A percentile compares a stretch with the other conserved stretches of the same genome.
Conservation (phyloP, 2,888 invertebrate species). For the Trachelus tabidus region DNA sequence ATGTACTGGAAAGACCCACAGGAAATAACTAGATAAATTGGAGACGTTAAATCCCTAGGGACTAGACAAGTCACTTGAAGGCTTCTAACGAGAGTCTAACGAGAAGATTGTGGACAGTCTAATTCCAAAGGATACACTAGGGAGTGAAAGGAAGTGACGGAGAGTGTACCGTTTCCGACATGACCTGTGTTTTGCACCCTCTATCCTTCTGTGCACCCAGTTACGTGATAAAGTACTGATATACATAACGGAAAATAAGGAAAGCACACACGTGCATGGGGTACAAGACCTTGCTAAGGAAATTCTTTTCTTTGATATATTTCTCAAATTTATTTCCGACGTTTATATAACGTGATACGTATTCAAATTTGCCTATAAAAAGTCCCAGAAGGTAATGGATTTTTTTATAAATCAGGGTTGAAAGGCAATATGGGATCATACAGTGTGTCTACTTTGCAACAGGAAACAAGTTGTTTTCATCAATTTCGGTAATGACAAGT, state of each 20-base stretch:
- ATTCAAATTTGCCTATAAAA: background rate
- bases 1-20: background rate
- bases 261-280: background rate
- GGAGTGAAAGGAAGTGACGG: background rate
- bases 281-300: background rate
- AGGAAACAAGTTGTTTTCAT: background rate
- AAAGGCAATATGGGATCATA: background rate
- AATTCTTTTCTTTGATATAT: slow-evolving; percentile 17
- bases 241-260: background rate
- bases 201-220: background rate
- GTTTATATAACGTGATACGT: slow-evolving; percentile 17
- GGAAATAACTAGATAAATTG: background rate
- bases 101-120: background rate
- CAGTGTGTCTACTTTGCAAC: background rate
- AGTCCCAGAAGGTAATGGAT: background rate
- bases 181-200: background rate
- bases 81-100: background rate
- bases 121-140: background rate
- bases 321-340: slow-evolving; percentile 27
- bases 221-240: background rate
- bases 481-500: background rate
- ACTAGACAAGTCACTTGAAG: background rate
- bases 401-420: background rate
- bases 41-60: background rate
- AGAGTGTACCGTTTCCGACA: background rate